Percentiles rank a stretch among this genome's conserved stretches.
Evolutionary conservation across 2,888 invertebrate genomes (phyloP).

Genomic region (Homarus gammarus): DNA sequence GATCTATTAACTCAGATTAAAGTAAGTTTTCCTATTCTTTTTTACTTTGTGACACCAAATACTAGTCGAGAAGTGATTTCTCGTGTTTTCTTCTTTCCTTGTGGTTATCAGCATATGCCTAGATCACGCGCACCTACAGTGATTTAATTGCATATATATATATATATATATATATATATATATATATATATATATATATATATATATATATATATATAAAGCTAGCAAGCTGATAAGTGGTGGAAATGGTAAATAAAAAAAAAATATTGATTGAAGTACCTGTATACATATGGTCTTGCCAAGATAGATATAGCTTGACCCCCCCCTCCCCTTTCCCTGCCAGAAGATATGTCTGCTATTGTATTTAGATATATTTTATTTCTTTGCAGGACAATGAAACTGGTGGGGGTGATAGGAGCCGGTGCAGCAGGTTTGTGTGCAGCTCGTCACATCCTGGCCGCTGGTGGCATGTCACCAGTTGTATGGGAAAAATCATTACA

Average conservation of each 20-base stretch:
- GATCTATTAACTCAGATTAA: no score
- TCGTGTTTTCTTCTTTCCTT: no score
- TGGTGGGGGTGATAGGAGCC: slow-evolving; percentile 86
- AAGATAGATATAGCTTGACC: not conserved
- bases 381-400: slow-evolving; percentile 35
- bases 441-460: slow-evolving; percentile 83
- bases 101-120: no score
- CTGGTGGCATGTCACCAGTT: slow-evolving; percentile 3
- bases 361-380: not conserved
- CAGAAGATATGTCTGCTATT: not conserved
- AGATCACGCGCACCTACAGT: no score
- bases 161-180: slow-evolving; percentile 24
- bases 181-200: slow-evolving; percentile 10
- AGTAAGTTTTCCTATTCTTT: no score
- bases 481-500: slow-evolving; percentile 51
- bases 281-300: not conserved
- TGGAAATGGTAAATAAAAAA: not conserved
- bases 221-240: not conserved
- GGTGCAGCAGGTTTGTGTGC: slow-evolving; percentile 93
- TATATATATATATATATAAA: not conserved
- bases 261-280: not conserved
- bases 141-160: no score
- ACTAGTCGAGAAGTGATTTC: no score
- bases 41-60: no score
- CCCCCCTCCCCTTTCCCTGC: slow-evolving; percentile 3